Evolutionary conservation across 1,140 invertebrate genomes (phyloP), one percentile per base, ranked within the genome.

Genomic region (Drosophila baimaii): DNA sequence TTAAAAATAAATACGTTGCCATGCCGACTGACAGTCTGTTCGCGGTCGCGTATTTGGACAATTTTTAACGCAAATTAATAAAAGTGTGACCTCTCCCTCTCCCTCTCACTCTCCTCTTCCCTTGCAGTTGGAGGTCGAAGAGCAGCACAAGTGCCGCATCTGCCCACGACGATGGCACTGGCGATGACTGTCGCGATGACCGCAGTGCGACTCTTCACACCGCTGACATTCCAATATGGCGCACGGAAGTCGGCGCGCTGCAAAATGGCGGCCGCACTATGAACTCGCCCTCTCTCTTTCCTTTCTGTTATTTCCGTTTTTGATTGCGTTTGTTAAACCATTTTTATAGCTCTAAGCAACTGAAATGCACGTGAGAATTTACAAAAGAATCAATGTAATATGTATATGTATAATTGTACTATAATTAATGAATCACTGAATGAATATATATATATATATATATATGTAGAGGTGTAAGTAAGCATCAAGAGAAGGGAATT

Each of bases 351-450:
- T 89, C 70, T 89, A 89, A 90, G 84, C 85, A 89, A 89, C 85
- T 90, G 85, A 89, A 89, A 90, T 89, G 85, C 85, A 89, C 85
- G 85, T 90, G 85, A 89, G 85, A 89, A 89, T 89, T 89, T 90
- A 89, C 81, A 84, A 81, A 33, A 39, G 21, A 54, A 76, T 64
- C 43, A 59, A 47, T 80, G 58, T 57, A 75, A 57, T 54, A 31
- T 55, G 46, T 46, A 51, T 77, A 51, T 77, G 52, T 77, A 76
- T 77, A 76, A 68, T 72, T 72, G 62, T 66, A 35, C 31, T 21
- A 54, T 54, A 68, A 49, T 59, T 54, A 77, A 49, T 52, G 56
- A n/a, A n/a, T 80, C 69, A 80, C 59, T 59, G 27, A 35, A n/a
- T n/a, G 13, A 17, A 12, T 44, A 37, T 54, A 41, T 31, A 29